Base-by-base conservation (phyloP, 2,797 vertebrate genomes). In the Iguana delicatissima region DNA sequence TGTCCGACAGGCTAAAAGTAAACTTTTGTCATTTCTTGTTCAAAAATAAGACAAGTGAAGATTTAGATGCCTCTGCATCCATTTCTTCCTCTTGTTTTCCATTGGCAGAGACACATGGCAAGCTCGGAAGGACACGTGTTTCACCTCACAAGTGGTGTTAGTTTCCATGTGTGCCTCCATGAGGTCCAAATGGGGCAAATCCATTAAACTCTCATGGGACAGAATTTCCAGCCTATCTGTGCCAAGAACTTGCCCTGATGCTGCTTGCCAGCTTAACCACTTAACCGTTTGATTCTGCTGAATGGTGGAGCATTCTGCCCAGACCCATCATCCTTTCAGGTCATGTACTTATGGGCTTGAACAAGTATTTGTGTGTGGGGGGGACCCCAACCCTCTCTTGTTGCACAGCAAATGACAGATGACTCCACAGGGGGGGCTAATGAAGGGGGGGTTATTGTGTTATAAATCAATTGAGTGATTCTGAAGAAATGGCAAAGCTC, bases 391-490 rank as follows among this genome's bases (percentile, higher is more conserved):
- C 38, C 46, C 9, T 35, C 90, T 80, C 92, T 81, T 94, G 62
- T 89, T 86, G 90, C 42, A 88, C 90, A 85, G 91, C 82, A 91
- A 84, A 84, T 95, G 95, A 95, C 93, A 88, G 92, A 95, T 91
- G 89, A 18, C 90, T 52, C 6, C 35, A 86, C 16, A 4, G 42
- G 2, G 91, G 81, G 87, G 0, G 85, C 91, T 94, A 93, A 94
- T 1, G 84, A 95, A 92, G 92, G 92, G 92, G 59, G 0, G 79
- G 94, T 93, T 93, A 93, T 89, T 87, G 86, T 94, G 94, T 92
- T 93, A 95, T 94, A 94, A 93, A 95, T 95, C 94, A 95, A 92
- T 94, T 93, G 94, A 93, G 73, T 85, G 89, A 57, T 89, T 91
- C 89, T 88, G 92, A 94, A 92, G 91, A 94, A 94, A 94, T 10